These are phyloP conservation scores for Rafetus swinhoei DNA, from an alignment of 2,113 vertebrate genomes.

Conservation along the genomic window DNA sequence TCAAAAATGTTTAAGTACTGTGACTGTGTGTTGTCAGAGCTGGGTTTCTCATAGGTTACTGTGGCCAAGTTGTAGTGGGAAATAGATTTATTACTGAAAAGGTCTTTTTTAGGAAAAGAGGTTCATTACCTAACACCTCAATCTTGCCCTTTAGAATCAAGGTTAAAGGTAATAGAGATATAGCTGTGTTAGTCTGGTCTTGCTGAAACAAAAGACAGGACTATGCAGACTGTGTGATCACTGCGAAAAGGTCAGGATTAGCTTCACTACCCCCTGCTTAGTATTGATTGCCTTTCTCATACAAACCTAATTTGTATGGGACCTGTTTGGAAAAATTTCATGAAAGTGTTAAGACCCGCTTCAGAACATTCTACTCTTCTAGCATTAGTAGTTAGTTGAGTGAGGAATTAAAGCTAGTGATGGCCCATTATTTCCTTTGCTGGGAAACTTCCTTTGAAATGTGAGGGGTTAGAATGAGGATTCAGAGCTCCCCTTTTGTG, in stretches of 20 bases:
- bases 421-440: not conserved
- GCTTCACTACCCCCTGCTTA: not conserved
- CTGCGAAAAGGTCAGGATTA: not conserved
- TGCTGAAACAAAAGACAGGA: no score
- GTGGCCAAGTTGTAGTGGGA: not conserved
- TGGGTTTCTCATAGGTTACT: not conserved
- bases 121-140: not conserved
- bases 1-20: not conserved
- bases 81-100: not conserved
- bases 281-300: not conserved
- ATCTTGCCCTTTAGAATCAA: not conserved
- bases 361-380: not conserved
- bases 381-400: not conserved
- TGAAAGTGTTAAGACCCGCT: not conserved
- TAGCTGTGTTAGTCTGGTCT: no score
- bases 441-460: not conserved
- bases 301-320: not conserved
- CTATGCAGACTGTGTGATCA: not conserved
- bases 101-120: not conserved
- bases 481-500: fast-evolving
- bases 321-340: not conserved
- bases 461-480: not conserved
- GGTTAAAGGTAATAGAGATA: not conserved
- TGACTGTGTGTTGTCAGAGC: not conserved
- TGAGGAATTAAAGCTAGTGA: fast-evolving